Evolutionary conservation across 1,140 invertebrate genomes (phyloP).

Genomic region (Eciton burchellii): DNA sequence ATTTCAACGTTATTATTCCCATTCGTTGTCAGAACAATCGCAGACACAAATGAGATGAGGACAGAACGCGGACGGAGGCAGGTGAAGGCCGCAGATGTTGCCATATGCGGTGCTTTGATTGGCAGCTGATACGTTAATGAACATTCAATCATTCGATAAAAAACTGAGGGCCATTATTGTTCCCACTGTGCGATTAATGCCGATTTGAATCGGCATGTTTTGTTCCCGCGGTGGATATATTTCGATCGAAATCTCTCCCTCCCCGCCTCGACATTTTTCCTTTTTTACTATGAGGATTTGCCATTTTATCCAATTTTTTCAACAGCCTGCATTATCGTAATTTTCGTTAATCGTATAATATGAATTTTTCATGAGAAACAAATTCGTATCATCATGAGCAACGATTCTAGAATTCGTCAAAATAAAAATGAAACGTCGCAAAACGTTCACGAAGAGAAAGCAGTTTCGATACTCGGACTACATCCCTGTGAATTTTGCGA

Average conservation of each 20-base stretch:
- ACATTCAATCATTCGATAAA: conserved; percentile 54
- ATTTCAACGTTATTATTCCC: conserved; percentile 60
- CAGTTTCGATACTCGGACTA: too few relatives aligned
- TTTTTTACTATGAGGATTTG: conserved; percentile 15
- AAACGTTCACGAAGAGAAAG: too few relatives aligned
- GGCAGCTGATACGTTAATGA: conserved; percentile 68
- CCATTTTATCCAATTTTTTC: conserved; percentile 32
- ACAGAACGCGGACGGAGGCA: not conserved
- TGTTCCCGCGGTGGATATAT: conserved; percentile 36
- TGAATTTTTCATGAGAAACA: too few relatives aligned
- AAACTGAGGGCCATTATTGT: conserved; percentile 49
- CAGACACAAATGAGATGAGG: conserved; percentile 49
- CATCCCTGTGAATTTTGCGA: not conserved
- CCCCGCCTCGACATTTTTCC: conserved; percentile 11
- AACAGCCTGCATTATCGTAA: conserved; percentile 25
- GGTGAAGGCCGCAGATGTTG: conserved; percentile 38
- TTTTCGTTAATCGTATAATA: conserved; percentile 36
- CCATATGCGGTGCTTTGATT: conserved; percentile 33
- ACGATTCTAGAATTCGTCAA: too few relatives aligned
- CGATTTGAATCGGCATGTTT: conserved; percentile 58
- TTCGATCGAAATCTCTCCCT: too few relatives aligned
- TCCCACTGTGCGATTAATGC: conserved; percentile 46
- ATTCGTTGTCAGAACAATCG: conserved; percentile 52
- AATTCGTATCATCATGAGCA: too few relatives aligned
- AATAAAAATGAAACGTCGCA: too few relatives aligned